Evolutionary conservation across 2,888 invertebrate species (phyloP), one percentile per base, ranked within the genome.

Genomic region (Spilarctia lutea): DNA sequence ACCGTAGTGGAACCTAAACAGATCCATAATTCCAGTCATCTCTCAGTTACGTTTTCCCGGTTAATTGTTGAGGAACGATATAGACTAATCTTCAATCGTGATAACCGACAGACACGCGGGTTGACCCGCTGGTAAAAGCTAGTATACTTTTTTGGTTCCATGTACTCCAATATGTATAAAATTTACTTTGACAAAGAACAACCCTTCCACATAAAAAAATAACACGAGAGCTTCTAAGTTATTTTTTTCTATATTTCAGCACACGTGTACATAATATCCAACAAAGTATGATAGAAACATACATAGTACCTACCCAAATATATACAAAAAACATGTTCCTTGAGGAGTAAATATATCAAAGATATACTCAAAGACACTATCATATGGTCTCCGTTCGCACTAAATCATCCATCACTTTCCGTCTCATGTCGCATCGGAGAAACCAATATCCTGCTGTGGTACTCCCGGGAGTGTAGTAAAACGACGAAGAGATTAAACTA

Each of bases 361-460:
- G 45, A 68, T 48, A 45, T n/a, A n/a, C n/a, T n/a, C n/a, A n/a
- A n/a, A n/a, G n/a, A n/a, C 24, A 68, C 63, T 71, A 63, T 39
- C 60, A 45, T 73, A 65, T 18, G 63, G 33, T 63, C 65, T 65
- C 70, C n/a, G 65, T 66, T 52, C 45, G 39, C n/a, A 65, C 60
- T 73, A 75, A 71, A 76, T 71, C 76, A 73, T 76, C 71, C 67
- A 73, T 76, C 76, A 76, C 73, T 68, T 76, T 67, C 66, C 66
- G 70, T 70, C 63, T 75, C 42, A n/a, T 71, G 73, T 76, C 73
- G 70, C 70, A 60, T 42, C 60, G 60, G 70, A 66, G 66, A 67
- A 73, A 63, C 73, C 76, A 76, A 76, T 76, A 76, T 73, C 73
- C 73, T 73, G 71, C 52, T 67, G 73, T 27, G 73, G 56, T 63